Base-by-base conservation (phyloP, 2,888 invertebrate genomes). In the Lasius platythorax region DNA sequence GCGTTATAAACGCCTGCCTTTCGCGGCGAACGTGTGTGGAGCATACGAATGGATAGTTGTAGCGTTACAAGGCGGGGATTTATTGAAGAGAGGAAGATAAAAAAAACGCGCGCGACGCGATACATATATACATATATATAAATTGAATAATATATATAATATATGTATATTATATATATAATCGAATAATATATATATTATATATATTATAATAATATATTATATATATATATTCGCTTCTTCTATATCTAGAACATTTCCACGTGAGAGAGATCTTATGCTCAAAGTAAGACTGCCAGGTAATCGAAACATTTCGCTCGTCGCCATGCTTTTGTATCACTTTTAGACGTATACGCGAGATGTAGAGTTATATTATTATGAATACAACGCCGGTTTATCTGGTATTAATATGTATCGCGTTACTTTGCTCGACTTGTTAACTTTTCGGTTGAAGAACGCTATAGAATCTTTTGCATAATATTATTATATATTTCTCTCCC, bases 261-360 rank as follows among this genome's bases (percentile, higher is more conserved):
- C 30, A 58, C 18, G n/a, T 53, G 68, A 67, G 83, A 82, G 73
- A 70, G 84, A 89, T 88, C 73, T 84, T 84, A 92, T 90, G 93
- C 93, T 93, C 93, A 93, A 93, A 87, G 81, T 91, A 92, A 93
- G 92, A 93, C 93, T 93, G 93, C 92, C 93, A 91, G 90, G 79
- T 86, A 87, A 87, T 84, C 82, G 84, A 88, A 61, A 87, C 88
- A 90, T 83, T 87, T 85, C 82, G 70, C 50, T 50, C 67, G 83
- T 90, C 68, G 68, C 75, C 87, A 83, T 87, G 86, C 86, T 88
- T 82, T 88, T 83, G 9, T 87, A 85, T 84, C 85, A 81, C 78
- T 30, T 82, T 87, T 88, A 87, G 67, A 79, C 84, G 50, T 84
- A 61, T 67, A 74, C 73, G 78, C 40, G 76, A 76, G 82, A 70